Evolutionary conservation across 2,797 vertebrate genomes (phyloP), one percentile per base, ranked within the genome.

Genomic region (Acrocephalus scirpaceus): DNA sequence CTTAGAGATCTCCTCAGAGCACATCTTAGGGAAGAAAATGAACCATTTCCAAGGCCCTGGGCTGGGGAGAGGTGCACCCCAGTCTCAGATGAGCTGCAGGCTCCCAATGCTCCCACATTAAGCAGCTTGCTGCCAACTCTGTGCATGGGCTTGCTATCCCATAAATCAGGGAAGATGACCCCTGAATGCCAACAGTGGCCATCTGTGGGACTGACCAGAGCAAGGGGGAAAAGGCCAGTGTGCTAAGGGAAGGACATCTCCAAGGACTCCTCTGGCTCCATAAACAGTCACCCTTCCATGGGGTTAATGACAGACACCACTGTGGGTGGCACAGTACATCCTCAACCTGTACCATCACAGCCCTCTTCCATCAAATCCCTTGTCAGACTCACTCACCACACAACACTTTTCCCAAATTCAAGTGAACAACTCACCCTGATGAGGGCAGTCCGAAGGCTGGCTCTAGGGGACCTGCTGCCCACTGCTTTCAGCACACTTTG

Each of bases 201-300:
- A 45, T 1, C 14, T 36, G 36, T 44, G 47, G 76, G 27, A 51
- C 3, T 70, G 79, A 53, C 58, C 53, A 77, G 42, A 57, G 45
- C 20, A 60, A 45, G 25, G 9, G 17, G 7, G 15, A 15, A 71
- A 44, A 70, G n/a, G 20, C 25, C 58, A 79, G 13, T 1, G 1
- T 0, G 2, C 48, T 45, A 22, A 47, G 64, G 16, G 2, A 92
- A 16, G 23, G 9, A 42, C 0, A 0, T 48, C 54, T 69, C 32
- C 38, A 54, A 42, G 56, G 34, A 4, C 18, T 66, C 16, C 54
- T 26, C 36, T 19, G 18, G 50, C n/a, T 48, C 65, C 30, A 23
- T 2, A 8, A 88, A 34, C 15, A 4, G 0, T 12, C 48, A 50
- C 9, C 20, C 14, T 73, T 67, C 76, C 62, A 25, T 0, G 10